Evolutionary conservation across 2,888 invertebrate genomes (phyloP).

Genomic region (Hipparchia semele): DNA sequence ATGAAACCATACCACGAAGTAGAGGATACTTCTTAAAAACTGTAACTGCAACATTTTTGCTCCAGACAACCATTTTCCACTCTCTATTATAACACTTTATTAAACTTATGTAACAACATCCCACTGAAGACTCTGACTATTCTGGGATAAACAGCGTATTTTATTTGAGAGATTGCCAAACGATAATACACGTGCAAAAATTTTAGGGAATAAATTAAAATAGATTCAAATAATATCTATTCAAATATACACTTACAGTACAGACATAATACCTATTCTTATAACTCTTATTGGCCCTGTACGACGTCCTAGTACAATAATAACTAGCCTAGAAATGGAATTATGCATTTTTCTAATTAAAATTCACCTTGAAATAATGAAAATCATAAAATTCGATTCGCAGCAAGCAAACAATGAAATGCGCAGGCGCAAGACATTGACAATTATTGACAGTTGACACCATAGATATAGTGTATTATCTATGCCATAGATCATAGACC

Average conservation of each 20-base stretch:
- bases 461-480: no score
- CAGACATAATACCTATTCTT: not conserved
- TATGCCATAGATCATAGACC: no score
- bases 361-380: not conserved
- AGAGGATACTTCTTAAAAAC: conserved; percentile 17
- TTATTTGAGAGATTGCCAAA: conserved; percentile 12
- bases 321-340: not conserved
- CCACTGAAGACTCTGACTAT: not conserved
- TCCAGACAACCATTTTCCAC: conserved; percentile 14
- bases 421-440: not conserved
- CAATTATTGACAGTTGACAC: not conserved
- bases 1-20: conserved; percentile 18
- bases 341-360: not conserved
- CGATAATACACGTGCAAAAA: conserved; percentile 8
- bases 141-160: conserved; percentile 2
- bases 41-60: conserved; percentile 10
- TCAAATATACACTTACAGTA: no score
- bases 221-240: not conserved
- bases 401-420: no score
- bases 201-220: conserved; percentile 6
- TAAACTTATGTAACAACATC: conserved; percentile 5
- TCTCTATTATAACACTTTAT: not conserved
- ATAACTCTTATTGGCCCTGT: not conserved
- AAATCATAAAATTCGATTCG: not conserved
- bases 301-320: not conserved